These are phyloP conservation scores for Esox masquinongy DNA, from an alignment of 2,797 vertebrate species.

Conservation along the genomic window DNA sequence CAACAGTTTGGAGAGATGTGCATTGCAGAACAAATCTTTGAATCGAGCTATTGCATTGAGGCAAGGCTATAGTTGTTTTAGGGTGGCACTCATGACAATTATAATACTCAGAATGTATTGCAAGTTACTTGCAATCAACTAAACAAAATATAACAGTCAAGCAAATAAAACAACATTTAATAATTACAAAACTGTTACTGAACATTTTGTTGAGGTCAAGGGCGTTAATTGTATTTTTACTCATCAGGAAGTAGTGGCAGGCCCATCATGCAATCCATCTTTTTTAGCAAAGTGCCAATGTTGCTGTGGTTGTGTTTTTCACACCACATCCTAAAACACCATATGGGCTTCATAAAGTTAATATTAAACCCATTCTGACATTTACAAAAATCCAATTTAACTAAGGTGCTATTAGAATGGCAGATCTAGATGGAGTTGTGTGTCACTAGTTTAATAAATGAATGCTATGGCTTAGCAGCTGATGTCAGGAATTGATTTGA, in stretches of 20 bases:
- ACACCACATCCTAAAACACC: conserved; percentile 40
- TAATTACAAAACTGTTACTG: too few relatives aligned
- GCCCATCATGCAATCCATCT: conserved; percentile 40
- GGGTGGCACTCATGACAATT: too few relatives aligned
- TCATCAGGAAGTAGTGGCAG: conserved; percentile 9
- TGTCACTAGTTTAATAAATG: conserved; percentile 77
- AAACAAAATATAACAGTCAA: too few relatives aligned
- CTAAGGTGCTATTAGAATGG: conserved; percentile 72
- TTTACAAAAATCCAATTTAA: conserved; percentile 81
- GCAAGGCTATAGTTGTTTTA: too few relatives aligned
- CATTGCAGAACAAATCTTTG: too few relatives aligned
- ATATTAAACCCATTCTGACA: conserved; percentile 75
- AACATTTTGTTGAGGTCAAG: too few relatives aligned
- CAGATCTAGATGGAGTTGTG: conserved; percentile 72
- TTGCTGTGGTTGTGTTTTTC: conserved; percentile 30
- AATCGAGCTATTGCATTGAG: too few relatives aligned
- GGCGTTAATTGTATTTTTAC: not conserved
- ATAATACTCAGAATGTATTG: too few relatives aligned
- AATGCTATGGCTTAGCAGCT: conserved; percentile 68
- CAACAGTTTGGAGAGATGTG: too few relatives aligned
- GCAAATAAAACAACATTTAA: too few relatives aligned
- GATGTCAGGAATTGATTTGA: conserved; percentile 78
- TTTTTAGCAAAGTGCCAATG: conserved; percentile 30
- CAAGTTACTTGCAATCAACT: too few relatives aligned
- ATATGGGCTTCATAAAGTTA: conserved; percentile 54